Base-by-base conservation (phyloP, 2,113 vertebrate species). In the Corythornis madagascariensis region DNA sequence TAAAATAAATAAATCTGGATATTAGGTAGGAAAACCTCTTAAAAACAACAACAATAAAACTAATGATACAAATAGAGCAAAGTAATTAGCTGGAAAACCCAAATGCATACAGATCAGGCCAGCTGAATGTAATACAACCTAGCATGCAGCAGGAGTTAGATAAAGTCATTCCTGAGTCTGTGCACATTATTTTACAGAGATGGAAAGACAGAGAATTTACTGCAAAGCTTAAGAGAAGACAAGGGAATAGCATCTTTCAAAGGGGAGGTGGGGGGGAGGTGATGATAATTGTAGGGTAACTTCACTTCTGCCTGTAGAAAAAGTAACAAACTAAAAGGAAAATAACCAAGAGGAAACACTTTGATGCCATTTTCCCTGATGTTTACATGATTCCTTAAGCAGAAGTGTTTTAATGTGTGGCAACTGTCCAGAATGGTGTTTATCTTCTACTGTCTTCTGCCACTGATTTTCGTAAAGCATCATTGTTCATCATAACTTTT, bases 11-110 rank as follows among this genome's bases (percentile, higher is more conserved):
- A 42, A 19, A 13, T 9, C 8, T 57, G 21, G 81, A 57, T 90
- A 92, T 59, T 72, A 52, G 7, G n/a, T 25, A 47, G 60, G 33
- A 84, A 83, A 94, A 8, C 22, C 38, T 87, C 20, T 89, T 83
- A 64, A 74, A 87, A 83, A 6, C 5, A 83, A 7, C 52, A 75
- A 72, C 71, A 91, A 83, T 83, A 74, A 85, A 94, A 56, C 29
- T 83, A 80, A 74, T 63, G 52, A 70, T 40, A 74, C 43, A 87
- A 85, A 56, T 21, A 66, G 28, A 86, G n/a, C 24, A 78, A 88
- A 86, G 52, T 74, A 85, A 95, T 95, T 89, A 92, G 74, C 22
- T 89, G 55, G 74, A 92, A 91, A 77, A 87, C 29, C 74, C 43
- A 70, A 87, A 73, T 31, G 47, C 43, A 55, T 89, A 59, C 22